A percentile compares a stretch with the other conserved stretches of the same genome.
These are phyloP conservation scores for Mormyrus hasselquistii DNA, from an alignment of 2,797 vertebrate species.

Conservation along the genomic window DNA sequence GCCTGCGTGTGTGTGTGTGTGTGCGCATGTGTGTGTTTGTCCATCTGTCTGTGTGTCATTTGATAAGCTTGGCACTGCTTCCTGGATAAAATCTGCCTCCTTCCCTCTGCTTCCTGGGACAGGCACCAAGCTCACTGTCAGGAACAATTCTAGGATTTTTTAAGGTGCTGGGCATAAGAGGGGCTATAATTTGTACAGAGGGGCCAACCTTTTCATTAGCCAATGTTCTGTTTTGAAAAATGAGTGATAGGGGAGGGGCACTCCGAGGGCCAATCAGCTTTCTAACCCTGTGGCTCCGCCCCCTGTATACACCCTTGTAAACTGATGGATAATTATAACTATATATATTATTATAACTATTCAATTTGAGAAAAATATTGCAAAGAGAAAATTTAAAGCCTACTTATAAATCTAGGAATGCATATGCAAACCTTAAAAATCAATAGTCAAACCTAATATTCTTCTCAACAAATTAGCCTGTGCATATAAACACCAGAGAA, in stretches of 20 bases:
- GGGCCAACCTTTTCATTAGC: not conserved
- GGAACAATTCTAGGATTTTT: not conserved
- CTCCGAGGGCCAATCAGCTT: not conserved
- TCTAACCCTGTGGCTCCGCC: not conserved
- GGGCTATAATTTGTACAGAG: not conserved
- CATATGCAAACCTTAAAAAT: not conserved
- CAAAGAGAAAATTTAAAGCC: not conserved
- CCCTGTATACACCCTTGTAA: not conserved
- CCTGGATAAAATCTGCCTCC: not conserved
- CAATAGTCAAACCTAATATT: not conserved
- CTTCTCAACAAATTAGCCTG: not conserved
- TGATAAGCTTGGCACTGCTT: not conserved
- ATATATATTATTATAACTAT: not conserved
- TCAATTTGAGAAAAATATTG: not conserved
- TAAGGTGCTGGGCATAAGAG: not conserved
- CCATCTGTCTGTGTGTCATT: not conserved
- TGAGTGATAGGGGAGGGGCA: not conserved
- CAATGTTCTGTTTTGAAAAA: not conserved
- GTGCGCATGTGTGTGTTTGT: not conserved
- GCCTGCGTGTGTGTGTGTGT: not conserved
- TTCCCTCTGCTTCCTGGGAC: not conserved
- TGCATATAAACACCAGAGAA: conserved; percentile 18
- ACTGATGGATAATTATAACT: not conserved
- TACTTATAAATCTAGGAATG: not conserved
- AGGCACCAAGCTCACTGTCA: not conserved